Conservation (phyloP, 1,140 invertebrate genomes). For the Rhynchophorus ferrugineus region DNA sequence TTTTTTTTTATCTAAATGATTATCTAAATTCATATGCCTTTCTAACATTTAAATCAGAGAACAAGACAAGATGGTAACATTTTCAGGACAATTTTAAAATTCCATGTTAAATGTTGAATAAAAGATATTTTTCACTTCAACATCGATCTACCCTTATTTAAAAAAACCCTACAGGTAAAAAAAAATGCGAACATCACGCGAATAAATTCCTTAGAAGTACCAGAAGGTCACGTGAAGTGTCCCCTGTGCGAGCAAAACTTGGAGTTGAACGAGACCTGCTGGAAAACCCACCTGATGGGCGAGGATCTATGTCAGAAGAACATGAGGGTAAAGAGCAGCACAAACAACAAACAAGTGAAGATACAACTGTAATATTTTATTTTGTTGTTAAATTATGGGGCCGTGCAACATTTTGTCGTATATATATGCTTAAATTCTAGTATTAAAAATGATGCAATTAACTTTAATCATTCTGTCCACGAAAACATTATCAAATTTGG, state of each 20-base stretch:
- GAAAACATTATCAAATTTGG: too few relatives aligned
- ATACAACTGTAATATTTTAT: constrained; percentile 29
- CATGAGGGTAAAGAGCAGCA: constrained; percentile 37
- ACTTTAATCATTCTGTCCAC: too few relatives aligned
- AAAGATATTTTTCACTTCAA: too few relatives aligned
- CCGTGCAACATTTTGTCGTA: too few relatives aligned
- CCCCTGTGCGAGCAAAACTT: constrained; percentile 68
- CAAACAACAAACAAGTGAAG: constrained; percentile 34
- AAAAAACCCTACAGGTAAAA: constrained; percentile 1
- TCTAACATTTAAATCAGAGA: too few relatives aligned
- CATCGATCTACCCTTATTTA: not conserved
- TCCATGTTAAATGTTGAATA: too few relatives aligned
- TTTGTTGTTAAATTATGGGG: not conserved
- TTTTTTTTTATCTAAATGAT: too few relatives aligned
- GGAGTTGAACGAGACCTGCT: constrained; percentile 40
- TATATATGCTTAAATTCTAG: too few relatives aligned
- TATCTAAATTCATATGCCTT: too few relatives aligned
- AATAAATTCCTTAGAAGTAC: constrained; percentile 40
- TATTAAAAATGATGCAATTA: too few relatives aligned
- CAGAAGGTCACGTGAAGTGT: constrained; percentile 55
- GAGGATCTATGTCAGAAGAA: constrained; percentile 49
- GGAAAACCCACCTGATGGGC: constrained; percentile 61
- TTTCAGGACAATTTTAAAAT: too few relatives aligned
- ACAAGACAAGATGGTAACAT: too few relatives aligned
- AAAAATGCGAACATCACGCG: not conserved